Percentiles rank a stretch among this genome's conserved stretches.
Conservation (phyloP, 1,140 invertebrate species). For the Dryas iulia region DNA sequence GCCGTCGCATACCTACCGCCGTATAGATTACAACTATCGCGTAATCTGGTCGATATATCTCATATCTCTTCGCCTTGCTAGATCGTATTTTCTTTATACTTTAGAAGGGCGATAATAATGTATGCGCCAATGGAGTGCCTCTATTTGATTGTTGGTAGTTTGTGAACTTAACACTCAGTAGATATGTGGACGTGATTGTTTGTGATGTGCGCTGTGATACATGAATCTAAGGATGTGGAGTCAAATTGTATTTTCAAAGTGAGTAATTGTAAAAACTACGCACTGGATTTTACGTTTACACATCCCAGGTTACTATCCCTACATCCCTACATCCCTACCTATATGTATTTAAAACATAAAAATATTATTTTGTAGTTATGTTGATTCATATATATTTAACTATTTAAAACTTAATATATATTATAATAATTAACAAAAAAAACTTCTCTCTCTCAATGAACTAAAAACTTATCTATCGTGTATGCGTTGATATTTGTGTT, state of each 20-base stretch:
- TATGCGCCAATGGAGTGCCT: slow-evolving; percentile 44
- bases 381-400: too few relatives aligned
- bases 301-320: too few relatives aligned
- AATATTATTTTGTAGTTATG: too few relatives aligned
- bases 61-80: slow-evolving; percentile 29
- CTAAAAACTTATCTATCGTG: too few relatives aligned
- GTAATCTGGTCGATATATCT: slow-evolving; percentile 44
- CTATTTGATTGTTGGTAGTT: slow-evolving; percentile 43
- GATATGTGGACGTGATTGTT: slow-evolving; percentile 37
- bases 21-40: slow-evolving; percentile 46
- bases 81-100: slow-evolving; percentile 4
- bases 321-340: too few relatives aligned
- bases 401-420: too few relatives aligned
- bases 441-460: too few relatives aligned
- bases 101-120: slow-evolving; percentile 46
- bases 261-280: slow-evolving; percentile 34
- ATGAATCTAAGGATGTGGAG: slow-evolving; percentile 57
- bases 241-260: slow-evolving; percentile 63
- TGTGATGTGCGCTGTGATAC: slow-evolving; percentile 39
- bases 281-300: too few relatives aligned
- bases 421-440: slow-evolving; percentile 1
- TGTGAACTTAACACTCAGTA: slow-evolving; percentile 37
- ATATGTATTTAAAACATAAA: too few relatives aligned
- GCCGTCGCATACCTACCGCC: slow-evolving; percentile 31
- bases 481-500: too few relatives aligned